Evolutionary conservation across 2,888 invertebrate genomes (phyloP), one percentile per base, ranked within the genome.

Genomic region (Teinopalpus imperialis): DNA sequence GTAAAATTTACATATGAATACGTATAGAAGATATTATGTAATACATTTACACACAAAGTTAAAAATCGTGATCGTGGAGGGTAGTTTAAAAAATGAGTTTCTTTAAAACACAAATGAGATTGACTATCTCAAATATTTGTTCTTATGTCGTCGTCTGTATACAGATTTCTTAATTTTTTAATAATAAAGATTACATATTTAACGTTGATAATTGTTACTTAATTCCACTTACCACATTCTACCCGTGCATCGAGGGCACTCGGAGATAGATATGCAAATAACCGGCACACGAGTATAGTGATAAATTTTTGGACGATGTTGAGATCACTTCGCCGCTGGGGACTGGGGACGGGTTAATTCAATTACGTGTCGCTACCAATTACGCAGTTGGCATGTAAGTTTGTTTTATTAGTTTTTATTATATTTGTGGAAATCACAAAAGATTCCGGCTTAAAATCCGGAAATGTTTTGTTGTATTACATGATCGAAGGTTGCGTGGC

Each of bases 261-360:
- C 18, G 14, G 24, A 20, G 18, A 31, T 29, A 32, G 39, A 39
- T 63, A 75, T 74, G 74, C 75, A 79, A 79, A 78, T 76, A 75
- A 46, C 56, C 50, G 45, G 52, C 53, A 52, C 58, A 64, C 56
- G 57, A 64, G 65, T 70, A 72, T 68, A 64, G 59, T 65, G 64
- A 69, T 69, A 77, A 74, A 70, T 76, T 79, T 77, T 74, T 66
- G 65, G 64, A 53, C 64, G 53, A 51, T 74, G 72, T 63, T 54
- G 63, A 63, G 60, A 65, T 63, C 68, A 59, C 61, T 54, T 59
- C 57, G 52, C 54, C 51, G 48, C 46, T 39, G 49, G 58, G 65
- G 67, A 68, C 44, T 27, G 53, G 62, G 70, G 46, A 66, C 54
- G 56, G 57, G 64, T 69, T 83, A 80, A 83, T 80, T 78, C 70